phyloP scores from a whole-genome alignment of 2,888 invertebrate genomes.

The Schizaphis graminum region DNA sequence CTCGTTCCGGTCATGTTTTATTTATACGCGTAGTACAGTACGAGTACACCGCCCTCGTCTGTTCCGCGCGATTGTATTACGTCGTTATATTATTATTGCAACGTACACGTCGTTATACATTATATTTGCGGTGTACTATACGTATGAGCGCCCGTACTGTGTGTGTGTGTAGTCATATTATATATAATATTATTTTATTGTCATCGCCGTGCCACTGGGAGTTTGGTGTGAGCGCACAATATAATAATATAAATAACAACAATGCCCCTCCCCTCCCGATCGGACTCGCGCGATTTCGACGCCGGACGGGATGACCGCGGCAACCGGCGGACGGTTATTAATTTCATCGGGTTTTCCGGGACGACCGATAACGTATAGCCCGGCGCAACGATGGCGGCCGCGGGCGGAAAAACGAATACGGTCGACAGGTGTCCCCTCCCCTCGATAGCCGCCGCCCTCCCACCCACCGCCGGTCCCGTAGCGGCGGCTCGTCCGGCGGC shows the following conservation, averaged over 20 bases:
- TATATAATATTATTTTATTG: slow-evolving; percentile 18
- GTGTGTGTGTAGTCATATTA: not conserved
- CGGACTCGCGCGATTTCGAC: not conserved
- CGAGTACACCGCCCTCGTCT: slow-evolving; percentile 34
- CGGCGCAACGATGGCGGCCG: slow-evolving; percentile 4
- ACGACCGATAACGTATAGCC: slow-evolving; percentile 21
- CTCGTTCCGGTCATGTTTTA: slow-evolving; percentile 65
- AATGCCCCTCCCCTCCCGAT: not conserved
- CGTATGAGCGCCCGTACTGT: not conserved
- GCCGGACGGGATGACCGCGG: not conserved
- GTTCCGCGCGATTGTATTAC: slow-evolving; percentile 59
- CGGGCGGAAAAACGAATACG: slow-evolving; percentile 46
- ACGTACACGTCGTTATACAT: slow-evolving; percentile 21
- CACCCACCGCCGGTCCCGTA: not conserved
- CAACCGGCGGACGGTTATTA: slow-evolving; percentile 1
- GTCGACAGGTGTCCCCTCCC: slow-evolving; percentile 53
- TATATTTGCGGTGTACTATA: not conserved
- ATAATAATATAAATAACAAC: no score
- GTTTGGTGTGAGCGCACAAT: not conserved
- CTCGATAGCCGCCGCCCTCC: not conserved
- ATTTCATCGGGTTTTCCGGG: slow-evolving; percentile 55
- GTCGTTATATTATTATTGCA: slow-evolving; percentile 7
- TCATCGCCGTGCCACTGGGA: not conserved
- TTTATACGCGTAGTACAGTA: slow-evolving; percentile 11
- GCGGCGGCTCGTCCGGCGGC: not conserved